Evolutionary conservation across 2,888 invertebrate genomes (phyloP), one percentile per base, ranked within the genome.

Genomic region (Actias luna): DNA sequence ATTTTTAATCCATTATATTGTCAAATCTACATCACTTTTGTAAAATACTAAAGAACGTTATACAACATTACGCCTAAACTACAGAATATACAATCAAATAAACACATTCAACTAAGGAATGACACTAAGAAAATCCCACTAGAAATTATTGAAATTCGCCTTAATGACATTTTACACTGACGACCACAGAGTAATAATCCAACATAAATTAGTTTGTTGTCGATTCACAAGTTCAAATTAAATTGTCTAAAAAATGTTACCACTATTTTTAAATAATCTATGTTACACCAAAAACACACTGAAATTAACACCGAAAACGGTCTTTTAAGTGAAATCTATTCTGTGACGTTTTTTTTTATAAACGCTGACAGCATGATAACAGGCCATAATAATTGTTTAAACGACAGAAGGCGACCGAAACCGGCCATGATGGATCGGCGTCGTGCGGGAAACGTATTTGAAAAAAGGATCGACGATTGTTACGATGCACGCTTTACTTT

Each of bases 331-430:
- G 74, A 75, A 75, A 67, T 50, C 73, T 74, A 78, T 75, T 69
- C 65, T 29, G 67, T 58, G n/a, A 18, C 27, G 25, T 50, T 36
- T 39, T 63, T 61, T 60, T 60, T n/a, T n/a, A n/a, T 61, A 50
- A 50, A 59, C 52, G 64, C 69, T 83, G 89, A 89, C 92, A 89
- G 84, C 73, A 84, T 90, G 92, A 92, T 87, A 87, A 75, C 80
- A 78, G 70, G 66, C 60, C 74, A 71, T 78, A 77, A 74, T 89
- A 92, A 92, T 92, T 92, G 92, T 77, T 82, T 82, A 85, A 92
- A 92, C 77, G 92, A 91, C 85, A 87, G 89, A 83, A 78, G 77
- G 76, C 75, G 71, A 72, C 83, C 85, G 78, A 84, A 86, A 80
- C 72, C 73, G 68, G 63, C 69, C 55, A 75, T 86, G 86, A 89